Base-by-base conservation (phyloP, 2,113 vertebrate genomes). In the Paramisgurnus dabryanus region DNA sequence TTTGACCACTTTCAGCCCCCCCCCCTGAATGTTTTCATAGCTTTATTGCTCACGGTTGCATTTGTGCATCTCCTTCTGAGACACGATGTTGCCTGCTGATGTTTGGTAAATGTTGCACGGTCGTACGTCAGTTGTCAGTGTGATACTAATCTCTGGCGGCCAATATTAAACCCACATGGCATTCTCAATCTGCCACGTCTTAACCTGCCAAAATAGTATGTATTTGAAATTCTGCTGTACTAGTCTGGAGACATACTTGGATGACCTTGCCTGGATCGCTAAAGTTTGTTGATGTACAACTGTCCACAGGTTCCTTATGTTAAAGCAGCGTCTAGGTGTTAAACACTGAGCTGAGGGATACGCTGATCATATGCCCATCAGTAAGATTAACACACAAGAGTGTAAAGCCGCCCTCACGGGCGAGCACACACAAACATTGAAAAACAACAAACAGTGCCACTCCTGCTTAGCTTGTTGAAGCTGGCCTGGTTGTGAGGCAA, bases 381-480 rank as follows among this genome's bases (percentile, higher is more conserved):
- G 27, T 81, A 58, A 84, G 58, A 81, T 78, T 49, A 74, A 78
- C 79, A 58, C 64, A 78, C 13, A 18, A 50, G 41, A 72, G 71
- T 64, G 85, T 76, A 80, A 64, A 86, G 15, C 60, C 67, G 27
- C 67, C 43, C 40, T 60, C 43, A 58, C 34, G n/a, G 50, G 47
- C 40, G 11, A 15, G 64, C 74, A 77, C 49, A 55, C 80, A 78
- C 68, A 79, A 4, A 77, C 67, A 34, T 47, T 66, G 22, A 76
- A 55, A 63, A 80, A 71, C 73, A 80, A 82, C 78, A 85, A 82
- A 85, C 77, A 68, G 27, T 65, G 65, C 66, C 75, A 74, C 74
- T 79, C 77, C 66, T 86, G 82, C 81, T 87, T 63, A 41, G 83
- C 87, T 90, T 87, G 88, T 86, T 85, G 74, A 80, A 87, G 88